Base-by-base conservation (phyloP, 2,888 invertebrate genomes). In the Rhodophaea formosa region DNA sequence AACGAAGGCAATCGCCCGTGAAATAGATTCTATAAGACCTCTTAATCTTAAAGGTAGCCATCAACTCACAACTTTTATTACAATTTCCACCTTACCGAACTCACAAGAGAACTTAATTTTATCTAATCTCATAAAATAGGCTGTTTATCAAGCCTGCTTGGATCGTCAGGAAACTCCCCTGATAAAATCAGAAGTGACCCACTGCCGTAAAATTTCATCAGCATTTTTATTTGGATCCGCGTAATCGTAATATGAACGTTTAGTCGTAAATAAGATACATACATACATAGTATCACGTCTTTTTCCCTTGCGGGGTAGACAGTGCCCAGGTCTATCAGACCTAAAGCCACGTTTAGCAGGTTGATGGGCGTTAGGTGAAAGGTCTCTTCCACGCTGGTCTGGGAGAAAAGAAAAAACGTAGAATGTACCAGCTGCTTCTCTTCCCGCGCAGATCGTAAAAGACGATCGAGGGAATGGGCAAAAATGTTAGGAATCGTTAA, bases 91-190 rank as follows among this genome's bases (percentile, higher is more conserved):
- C 43, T 59, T 53, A 57, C 43, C 43, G 53, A 32, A 42, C 45
- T 39, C 45, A 55, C 49, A 17, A 57, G 52, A 30, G 17, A 39
- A 39, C 51, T 57, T 57, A 60, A 54, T 57, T 57, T 57, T 55
- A 60, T 52, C 54, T 51, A 57, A 60, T 55, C 57, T 60, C 60
- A 45, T 57, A 57, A 59, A 59, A 57, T 45, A 52, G 30, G 46
- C 15, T 55, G 46, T 60, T 60, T 60, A 57, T 60, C 52, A 60
- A 55, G 54, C 54, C 42, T 54, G 39, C 35, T 45, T 17, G 46
- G 54, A 57, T 57, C 44, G 44, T 53, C 49, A 45, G 59, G 47
- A 49, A 54, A 59, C 45, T 54, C 53, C 10, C 32, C 45, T 45
- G 49, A 59, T 59, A 59, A 59, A 59, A 57, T 56, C 47, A 49